Evolutionary conservation across 1,140 invertebrate genomes (phyloP), one percentile per base, ranked within the genome.

Genomic region (Spodoptera frugiperda): DNA sequence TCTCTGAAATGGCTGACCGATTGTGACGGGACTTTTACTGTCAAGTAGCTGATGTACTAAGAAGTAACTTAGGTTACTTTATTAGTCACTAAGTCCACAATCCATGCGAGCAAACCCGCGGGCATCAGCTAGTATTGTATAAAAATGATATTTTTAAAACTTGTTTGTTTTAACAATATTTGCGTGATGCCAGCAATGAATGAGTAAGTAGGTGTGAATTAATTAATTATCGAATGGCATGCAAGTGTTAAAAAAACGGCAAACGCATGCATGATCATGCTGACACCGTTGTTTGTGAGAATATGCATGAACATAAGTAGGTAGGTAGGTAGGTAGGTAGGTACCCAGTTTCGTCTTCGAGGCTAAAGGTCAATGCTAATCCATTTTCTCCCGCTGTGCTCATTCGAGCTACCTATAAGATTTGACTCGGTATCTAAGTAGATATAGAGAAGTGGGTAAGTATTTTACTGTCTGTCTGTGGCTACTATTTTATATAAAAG

Each of bases 171-270:
- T 48, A 25, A 48, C 33, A 49, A 49, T 25, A 14, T 48, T 61
- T 61, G 44, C 63, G 63, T 67, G 63, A 65, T 65, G 11, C 11
- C 9, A 67, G 46, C 33, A 21, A 65, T 65, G 19, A 67, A 17
- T 49, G 17, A 5, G 63, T 48, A 65, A 65, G 19, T 67, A 67
- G 14, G 15, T 67, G 44, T 48, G 21, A 49, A 67, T 25, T 57
- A 30, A 57, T 67, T 67, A 49, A 67, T 67, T 67, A 48, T n/a
- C 63, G 17, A 49, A 67, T n/a, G 11, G 14, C 44, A 25, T 49
- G 63, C 19, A 21, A 49, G 44, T 49, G 21, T 25, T 25, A 19
- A 21, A 25, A n/a, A 25, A 25, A 61, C 25, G 25, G 63, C n/a
- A 44, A 17, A 25, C 48, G 17, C 14, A 49, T 67, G 17, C 14